Conservation (phyloP, 2,113 vertebrate species). For the Zosterops lateralis region DNA sequence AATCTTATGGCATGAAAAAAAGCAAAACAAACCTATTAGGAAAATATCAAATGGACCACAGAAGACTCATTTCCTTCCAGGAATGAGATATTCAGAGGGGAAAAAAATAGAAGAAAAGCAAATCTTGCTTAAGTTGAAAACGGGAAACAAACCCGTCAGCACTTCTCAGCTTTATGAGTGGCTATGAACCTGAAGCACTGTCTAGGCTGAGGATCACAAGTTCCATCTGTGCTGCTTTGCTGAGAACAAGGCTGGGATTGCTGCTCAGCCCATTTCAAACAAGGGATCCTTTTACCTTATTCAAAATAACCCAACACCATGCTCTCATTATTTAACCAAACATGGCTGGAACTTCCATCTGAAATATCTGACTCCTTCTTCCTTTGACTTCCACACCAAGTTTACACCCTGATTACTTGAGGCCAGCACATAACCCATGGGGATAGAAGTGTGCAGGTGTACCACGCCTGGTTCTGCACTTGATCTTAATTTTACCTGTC, state of each 20-base stretch:
- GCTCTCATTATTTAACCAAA: not conserved
- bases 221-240: not conserved
- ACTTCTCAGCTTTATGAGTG: not conserved
- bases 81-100: not conserved
- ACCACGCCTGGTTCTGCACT: not conserved
- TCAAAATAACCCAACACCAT: not conserved
- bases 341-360: not conserved
- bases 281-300: not conserved
- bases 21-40: not conserved
- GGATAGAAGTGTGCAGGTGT: fast-evolving
- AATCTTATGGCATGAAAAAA: not conserved
- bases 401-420: not conserved
- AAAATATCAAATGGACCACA: constrained; percentile 3
- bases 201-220: not conserved
- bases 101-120: not conserved
- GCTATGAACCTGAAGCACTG: not conserved
- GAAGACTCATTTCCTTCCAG: constrained; percentile 39
- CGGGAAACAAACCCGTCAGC: not conserved
- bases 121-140: constrained; percentile 9
- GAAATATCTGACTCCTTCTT: not conserved
- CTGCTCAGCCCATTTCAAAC: not conserved
- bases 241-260: not conserved
- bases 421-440: not conserved
- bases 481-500: not conserved
- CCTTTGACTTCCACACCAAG: not conserved